Evolutionary conservation across 2,888 invertebrate species (phyloP), one percentile per base, ranked within the genome.

Genomic region (Hemithea aestivaria): DNA sequence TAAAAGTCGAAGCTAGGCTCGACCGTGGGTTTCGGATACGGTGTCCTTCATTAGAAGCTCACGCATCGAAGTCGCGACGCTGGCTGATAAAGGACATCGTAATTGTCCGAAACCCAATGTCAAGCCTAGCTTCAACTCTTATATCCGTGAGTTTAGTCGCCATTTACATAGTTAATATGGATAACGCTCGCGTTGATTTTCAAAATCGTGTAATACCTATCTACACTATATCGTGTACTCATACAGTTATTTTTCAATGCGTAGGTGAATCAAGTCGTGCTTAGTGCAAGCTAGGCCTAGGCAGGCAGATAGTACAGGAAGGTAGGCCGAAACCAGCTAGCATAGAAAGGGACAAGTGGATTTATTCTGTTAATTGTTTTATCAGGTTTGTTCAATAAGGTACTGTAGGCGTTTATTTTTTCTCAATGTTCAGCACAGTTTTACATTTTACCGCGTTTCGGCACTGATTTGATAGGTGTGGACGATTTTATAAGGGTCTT

Each of bases 281-380:
- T 74, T 77, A 81, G 76, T 77, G 72, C 77, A 80, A 75, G 79
- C 83, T 84, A 84, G 84, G 85, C 85, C 83, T 84, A 84, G 84
- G 85, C 85, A 87, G 85, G 84, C 79, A 78, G 78, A 72, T 63
- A 69, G 65, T 79, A 78, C 67, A 60, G 68, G 69, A 62, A 76
- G 73, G 70, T 81, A 82, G 81, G 79, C 73, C 70, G 65, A 66
- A 66, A 66, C 57, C 76, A 70, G 58, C 79, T 80, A 79, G 75
- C 71, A n/a, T 81, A 82, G 76, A 78, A 76, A 81, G 78, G 74
- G 69, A 70, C 81, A 72, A 78, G 77, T 63, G 76, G 81, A 79
- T 66, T 73, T 73, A 52, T 62, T 60, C 43, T 40, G 57, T 66
- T 71, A 66, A 57, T 57, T 67, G 70, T 63, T 51, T 58, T 65